phyloP scores from a whole-genome alignment of 2,113 vertebrate genomes.

The Murina feae region DNA sequence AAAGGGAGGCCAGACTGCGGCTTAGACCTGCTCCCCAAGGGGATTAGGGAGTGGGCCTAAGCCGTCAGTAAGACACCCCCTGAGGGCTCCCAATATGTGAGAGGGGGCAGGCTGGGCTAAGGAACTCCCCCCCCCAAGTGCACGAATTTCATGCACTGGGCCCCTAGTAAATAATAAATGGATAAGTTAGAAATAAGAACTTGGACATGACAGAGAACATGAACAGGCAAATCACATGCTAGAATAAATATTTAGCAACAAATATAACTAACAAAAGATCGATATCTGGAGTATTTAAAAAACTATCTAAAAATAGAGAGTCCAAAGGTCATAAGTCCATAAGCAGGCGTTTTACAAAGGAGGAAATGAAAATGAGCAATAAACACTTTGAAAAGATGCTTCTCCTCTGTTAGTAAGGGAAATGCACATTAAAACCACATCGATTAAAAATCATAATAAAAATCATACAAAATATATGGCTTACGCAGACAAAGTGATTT shows the following conservation, averaged over 20 bases:
- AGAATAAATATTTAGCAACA: constrained; percentile 10
- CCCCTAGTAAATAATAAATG: background rate
- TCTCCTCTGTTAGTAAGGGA: background rate
- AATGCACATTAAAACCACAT: background rate
- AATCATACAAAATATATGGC: background rate
- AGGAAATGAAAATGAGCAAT: background rate
- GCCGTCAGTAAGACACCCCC: no score
- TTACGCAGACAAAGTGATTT: background rate
- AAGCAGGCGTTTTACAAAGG: background rate
- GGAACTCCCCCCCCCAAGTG: no score
- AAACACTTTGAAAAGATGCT: background rate
- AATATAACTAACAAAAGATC: background rate
- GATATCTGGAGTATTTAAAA: background rate
- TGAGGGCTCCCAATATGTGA: no score
- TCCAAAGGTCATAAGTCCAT: background rate
- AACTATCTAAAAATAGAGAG: background rate
- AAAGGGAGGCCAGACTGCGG: no score
- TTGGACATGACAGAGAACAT: background rate
- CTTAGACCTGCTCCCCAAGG: no score
- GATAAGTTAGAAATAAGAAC: constrained; percentile 12
- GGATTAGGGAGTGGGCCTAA: no score
- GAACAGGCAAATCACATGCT: background rate
- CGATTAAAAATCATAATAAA: no score
- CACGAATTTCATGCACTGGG: no score
- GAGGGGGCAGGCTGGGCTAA: no score